Percentiles rank a stretch among this genome's conserved stretches.
phyloP scores from a whole-genome alignment of 2,113 vertebrate species.

The Aphyosemion australe region DNA sequence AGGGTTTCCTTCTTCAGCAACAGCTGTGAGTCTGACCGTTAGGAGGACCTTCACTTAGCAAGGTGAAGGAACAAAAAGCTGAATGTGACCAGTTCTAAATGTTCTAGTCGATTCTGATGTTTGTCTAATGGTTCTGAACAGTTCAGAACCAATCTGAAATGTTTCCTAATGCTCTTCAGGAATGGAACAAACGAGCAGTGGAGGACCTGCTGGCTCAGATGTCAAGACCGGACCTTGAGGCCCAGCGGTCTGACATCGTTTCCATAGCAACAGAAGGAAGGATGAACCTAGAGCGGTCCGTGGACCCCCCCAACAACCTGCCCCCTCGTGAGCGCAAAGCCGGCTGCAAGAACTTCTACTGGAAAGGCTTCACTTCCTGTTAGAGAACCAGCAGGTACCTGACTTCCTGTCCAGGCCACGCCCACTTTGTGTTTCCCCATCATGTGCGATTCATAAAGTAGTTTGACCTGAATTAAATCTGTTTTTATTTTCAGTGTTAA shows the following conservation, averaged over 20 bases:
- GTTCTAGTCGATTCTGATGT: too few species aligned
- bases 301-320: slow-evolving; percentile 62
- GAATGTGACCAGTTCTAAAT: too few species aligned
- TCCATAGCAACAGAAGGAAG: slow-evolving; percentile 74
- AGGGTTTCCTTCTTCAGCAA: too few species aligned
- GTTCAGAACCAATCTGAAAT: background rate
- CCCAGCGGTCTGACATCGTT: slow-evolving; percentile 72
- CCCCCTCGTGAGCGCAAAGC: slow-evolving; percentile 77
- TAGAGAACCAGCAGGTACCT: slow-evolving; percentile 48
- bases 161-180: slow-evolving; percentile 45
- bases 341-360: slow-evolving; percentile 85
- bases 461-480: background rate
- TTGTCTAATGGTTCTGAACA: too few species aligned
- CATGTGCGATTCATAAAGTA: too few species aligned
- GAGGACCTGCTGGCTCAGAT: slow-evolving; percentile 77
- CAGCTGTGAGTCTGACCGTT: too few species aligned
- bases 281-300: slow-evolving; percentile 71
- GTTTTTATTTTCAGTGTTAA: background rate
- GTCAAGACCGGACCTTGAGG: slow-evolving; percentile 63
- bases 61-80: too few species aligned
- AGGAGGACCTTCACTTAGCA: too few species aligned
- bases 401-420: background rate
- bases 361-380: slow-evolving; percentile 83
- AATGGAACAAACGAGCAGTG: slow-evolving; percentile 73
- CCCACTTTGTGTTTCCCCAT: background rate